Evolutionary conservation across 2,113 vertebrate species (phyloP).

Genomic region (Tragelaphus buxtoni): DNA sequence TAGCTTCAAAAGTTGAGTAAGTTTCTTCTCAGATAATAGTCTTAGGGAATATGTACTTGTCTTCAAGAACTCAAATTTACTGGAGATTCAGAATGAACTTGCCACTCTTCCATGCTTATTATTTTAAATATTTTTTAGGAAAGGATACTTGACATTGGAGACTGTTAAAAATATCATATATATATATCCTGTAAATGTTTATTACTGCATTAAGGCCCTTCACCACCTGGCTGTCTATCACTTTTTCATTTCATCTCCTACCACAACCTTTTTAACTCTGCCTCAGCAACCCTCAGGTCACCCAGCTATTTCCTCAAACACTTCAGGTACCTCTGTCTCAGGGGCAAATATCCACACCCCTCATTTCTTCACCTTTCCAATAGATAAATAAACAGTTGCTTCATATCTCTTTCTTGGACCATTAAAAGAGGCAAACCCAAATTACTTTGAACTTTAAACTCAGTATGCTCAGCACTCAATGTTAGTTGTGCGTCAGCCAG

Average conservation of each 20-base stretch:
- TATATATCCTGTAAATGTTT: background rate
- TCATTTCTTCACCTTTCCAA: background rate
- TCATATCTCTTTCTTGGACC: background rate
- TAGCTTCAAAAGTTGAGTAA: background rate
- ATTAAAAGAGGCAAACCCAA: background rate
- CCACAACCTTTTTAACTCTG: background rate
- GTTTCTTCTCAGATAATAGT: background rate
- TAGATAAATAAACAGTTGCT: background rate
- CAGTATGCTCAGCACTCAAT: background rate
- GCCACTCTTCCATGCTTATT: background rate
- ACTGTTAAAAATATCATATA: background rate
- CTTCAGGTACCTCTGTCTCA: background rate
- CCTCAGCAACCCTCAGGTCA: background rate
- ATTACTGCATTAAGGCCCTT: background rate
- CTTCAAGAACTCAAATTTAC: background rate
- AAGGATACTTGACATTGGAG: background rate
- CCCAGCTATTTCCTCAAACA: background rate
- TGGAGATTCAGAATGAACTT: background rate
- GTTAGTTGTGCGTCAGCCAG: background rate
- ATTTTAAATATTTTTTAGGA: background rate
- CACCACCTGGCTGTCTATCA: no score
- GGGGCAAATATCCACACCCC: rapidly evolving
- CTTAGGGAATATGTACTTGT: background rate
- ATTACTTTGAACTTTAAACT: background rate
- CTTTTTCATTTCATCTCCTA: background rate